Evolutionary conservation across 2,888 invertebrate species (phyloP).

Genomic region (Eueremaeus valkanovi): DNA sequence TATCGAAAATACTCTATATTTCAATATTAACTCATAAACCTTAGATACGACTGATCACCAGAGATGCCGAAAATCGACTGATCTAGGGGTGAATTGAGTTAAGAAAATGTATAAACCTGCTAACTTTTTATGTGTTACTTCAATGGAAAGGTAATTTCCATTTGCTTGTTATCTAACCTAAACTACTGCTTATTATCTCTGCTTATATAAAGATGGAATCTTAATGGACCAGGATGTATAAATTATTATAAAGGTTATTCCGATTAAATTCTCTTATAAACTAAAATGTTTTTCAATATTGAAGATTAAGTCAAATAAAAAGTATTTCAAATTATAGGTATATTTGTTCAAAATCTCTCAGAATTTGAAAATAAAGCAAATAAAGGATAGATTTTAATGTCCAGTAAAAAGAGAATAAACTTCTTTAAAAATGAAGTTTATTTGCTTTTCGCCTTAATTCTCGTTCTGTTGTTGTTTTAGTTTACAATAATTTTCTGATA

Average conservation of each 20-base stretch:
- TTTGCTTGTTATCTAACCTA: no score
- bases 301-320: constrained; percentile 3
- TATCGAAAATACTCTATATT: no score
- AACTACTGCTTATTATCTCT: no score
- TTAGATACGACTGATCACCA: no score
- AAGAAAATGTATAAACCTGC: no score
- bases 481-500: no score
- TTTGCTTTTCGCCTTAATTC: background rate
- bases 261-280: background rate
- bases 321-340: background rate
- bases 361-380: constrained; percentile 1
- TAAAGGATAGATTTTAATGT: background rate
- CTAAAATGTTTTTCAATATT: background rate
- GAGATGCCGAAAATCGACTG: background rate
- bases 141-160: background rate
- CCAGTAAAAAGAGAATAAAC: background rate
- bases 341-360: background rate
- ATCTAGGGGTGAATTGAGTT: no score
- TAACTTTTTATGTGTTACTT: background rate
- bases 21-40: no score
- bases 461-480: background rate
- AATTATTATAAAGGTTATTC: background rate
- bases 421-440: background rate
- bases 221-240: background rate
- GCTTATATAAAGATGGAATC: no score